Evolutionary conservation across 2,888 invertebrate species (phyloP).

Genomic region (Steinernema carpocapsae): DNA sequence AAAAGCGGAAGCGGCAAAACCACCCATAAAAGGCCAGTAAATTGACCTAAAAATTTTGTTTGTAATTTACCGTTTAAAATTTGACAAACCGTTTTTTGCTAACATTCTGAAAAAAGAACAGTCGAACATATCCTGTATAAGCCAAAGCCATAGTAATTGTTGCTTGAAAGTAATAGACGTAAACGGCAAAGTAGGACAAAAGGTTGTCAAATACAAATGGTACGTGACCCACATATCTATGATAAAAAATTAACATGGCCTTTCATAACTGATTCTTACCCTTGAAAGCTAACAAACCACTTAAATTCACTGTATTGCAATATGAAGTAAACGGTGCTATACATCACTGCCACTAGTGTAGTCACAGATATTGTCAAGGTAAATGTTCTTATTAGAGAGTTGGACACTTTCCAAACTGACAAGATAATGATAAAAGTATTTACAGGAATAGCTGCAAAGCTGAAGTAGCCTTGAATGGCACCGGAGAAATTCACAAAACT

Average conservation of each 20-base stretch:
- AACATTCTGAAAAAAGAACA: slow-evolving; percentile 20
- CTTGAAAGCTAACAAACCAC: no score
- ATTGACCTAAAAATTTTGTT: not conserved
- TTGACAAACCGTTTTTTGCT: not conserved
- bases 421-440: not conserved
- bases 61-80: not conserved
- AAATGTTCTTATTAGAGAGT: not conserved
- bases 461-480: not conserved
- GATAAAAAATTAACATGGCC: not conserved
- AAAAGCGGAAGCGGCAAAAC: not conserved
- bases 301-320: not conserved
- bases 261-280: no score
- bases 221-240: not conserved
- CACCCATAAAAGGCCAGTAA: not conserved
- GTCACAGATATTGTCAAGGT: not conserved
- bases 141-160: slow-evolving; percentile 1
- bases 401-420: slow-evolving; percentile 2
- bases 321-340: not conserved
- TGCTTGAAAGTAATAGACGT: slow-evolving; percentile 11
- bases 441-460: not conserved
- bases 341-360: not conserved
- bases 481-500: not conserved
- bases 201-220: slow-evolving; percentile 4
- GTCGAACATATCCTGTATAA: not conserved
- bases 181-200: not conserved